Evolutionary conservation across 2,113 vertebrate species (phyloP).

Genomic region (Neopipo cinnamomea): DNA sequence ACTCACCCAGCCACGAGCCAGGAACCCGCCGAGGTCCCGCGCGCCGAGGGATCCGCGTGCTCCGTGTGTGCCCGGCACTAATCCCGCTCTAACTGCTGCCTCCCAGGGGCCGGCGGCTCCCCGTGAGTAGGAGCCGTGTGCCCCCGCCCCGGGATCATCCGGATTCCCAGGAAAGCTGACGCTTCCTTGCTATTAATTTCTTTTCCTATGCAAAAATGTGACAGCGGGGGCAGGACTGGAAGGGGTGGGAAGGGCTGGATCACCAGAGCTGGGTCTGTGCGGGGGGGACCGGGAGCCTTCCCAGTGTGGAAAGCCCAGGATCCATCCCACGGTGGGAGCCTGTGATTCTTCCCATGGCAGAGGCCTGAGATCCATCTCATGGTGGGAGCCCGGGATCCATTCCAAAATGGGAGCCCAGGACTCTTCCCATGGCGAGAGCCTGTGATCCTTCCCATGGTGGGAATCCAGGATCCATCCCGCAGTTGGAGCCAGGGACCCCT

Average conservation of each 20-base stretch:
- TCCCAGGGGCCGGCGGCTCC: neutral
- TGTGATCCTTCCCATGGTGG: neutral
- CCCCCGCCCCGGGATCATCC: neutral
- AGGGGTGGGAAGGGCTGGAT: neutral
- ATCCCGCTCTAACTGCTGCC: neutral
- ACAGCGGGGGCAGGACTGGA: neutral
- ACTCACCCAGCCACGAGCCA: conserved; percentile 15
- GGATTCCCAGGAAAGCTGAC: neutral
- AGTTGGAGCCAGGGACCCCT: neutral
- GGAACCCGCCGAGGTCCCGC: neutral
- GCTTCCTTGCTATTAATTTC: neutral
- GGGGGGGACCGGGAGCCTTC: neutral
- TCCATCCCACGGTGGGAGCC: fast-evolving
- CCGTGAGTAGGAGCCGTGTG: fast-evolving
- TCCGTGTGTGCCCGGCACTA: conserved; percentile 39
- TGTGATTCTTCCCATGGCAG: fast-evolving
- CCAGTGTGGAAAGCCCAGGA: fast-evolving
- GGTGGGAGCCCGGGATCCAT: neutral
- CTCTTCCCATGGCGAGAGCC: neutral
- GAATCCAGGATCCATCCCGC: fast-evolving
- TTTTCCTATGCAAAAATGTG: conserved; percentile 44
- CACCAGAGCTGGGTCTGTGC: neutral
- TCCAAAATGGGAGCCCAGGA: neutral
- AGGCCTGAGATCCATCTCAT: fast-evolving
- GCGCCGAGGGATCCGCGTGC: conserved; percentile 59